Evolutionary conservation across 1,140 invertebrate species (phyloP), one percentile per base, ranked within the genome.

Genomic region (Brachystomella parvula): DNA sequence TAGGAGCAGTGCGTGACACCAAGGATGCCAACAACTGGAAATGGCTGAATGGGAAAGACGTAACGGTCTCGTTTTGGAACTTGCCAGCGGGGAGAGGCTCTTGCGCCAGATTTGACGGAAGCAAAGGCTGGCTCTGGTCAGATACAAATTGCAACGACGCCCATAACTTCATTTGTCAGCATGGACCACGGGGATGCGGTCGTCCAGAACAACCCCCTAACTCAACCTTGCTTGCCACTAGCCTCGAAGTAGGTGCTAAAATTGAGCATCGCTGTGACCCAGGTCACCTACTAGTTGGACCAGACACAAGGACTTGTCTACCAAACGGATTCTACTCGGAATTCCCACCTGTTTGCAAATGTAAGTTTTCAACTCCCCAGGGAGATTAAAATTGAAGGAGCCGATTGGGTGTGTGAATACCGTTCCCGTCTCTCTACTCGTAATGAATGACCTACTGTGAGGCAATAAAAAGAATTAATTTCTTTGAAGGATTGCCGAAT

Each of bases 111-210:
- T 95, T 92, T 76, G 92, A 95, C 76, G 92, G 92, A 65, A 89
- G 89, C 72, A 92, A 91, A 77, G 92, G 92, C 15, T 96, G 92
- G 92, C 83, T 96, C 0, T 96, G 93, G 93, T 91, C 89, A 1
- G 91, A 94, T 74, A 94, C 91, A 17, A 88, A 93, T 76, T 96
- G 93, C 78, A 86, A 87, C 64, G 84, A 87, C 3, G 83, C 85
- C 67, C 80, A 94, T 28, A 94, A 95, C 79, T 95, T 89, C 78
- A 94, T 96, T 67, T 96, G 93, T 75, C 92, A 96, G 80, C 91
- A 95, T 79, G 89, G 92, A 75, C 92, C 92, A 1, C 88, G 89
- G 76, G 88, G 89, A 19, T 95, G 92, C 75, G 92, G 92, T 12
- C 80, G 88, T 60, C 92, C 92, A 0, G 92, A 95, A 76, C 90